These are phyloP conservation scores for Labeo catla DNA, from an alignment of 2,113 vertebrate species.

Conservation along the genomic window DNA sequence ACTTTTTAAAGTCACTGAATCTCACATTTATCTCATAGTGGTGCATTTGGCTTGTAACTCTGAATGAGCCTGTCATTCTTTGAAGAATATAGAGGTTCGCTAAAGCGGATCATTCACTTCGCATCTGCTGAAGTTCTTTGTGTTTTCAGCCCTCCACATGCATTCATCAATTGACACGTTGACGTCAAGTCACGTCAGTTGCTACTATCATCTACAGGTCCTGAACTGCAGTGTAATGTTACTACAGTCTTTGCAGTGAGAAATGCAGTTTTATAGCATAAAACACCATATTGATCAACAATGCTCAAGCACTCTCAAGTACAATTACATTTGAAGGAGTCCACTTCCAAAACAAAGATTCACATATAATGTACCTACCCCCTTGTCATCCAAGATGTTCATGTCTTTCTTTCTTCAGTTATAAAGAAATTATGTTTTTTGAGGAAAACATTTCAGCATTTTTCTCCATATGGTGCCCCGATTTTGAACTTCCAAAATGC, in stretches of 20 bases:
- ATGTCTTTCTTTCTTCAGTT: too few relatives aligned
- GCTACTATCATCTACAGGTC: neutral
- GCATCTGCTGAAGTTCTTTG: constrained; percentile 23
- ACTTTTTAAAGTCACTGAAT: constrained; percentile 18
- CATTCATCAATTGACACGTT: neutral
- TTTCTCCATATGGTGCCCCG: too few relatives aligned
- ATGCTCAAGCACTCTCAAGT: neutral
- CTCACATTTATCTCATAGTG: constrained; percentile 9
- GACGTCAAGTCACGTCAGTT: neutral
- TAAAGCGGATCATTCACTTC: neutral
- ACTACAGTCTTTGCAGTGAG: neutral
- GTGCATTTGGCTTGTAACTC: constrained; percentile 4
- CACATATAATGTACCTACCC: too few relatives aligned
- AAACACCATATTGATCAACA: neutral
- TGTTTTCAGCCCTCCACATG: neutral
- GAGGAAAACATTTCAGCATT: too few relatives aligned
- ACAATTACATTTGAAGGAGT: neutral
- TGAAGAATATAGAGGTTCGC: constrained; percentile 8
- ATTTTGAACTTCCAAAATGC: too few relatives aligned
- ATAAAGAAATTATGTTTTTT: too few relatives aligned
- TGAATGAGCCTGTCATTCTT: constrained; percentile 14
- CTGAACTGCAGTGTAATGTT: neutral
- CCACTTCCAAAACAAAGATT: too few relatives aligned
- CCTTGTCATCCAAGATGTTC: too few relatives aligned
- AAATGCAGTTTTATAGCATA: neutral